Percentiles rank a stretch among this genome's conserved stretches.
These are phyloP conservation scores for Apostichopus californicus DNA, from an alignment of 35 echinoderm and acorn worm species.

Conservation along the genomic window DNA sequence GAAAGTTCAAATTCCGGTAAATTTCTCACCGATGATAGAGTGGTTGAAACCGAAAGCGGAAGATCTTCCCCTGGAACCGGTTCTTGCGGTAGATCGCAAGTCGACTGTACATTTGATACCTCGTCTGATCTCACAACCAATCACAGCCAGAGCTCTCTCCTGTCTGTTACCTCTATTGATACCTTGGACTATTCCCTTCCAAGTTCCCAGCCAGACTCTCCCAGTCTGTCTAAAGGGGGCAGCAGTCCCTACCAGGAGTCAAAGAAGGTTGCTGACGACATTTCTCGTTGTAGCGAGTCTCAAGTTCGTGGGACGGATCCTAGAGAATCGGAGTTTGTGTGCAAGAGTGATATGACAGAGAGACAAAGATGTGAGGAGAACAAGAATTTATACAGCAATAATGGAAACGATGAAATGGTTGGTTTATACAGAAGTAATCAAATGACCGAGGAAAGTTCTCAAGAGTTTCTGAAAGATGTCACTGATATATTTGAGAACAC, in stretches of 20 bases:
- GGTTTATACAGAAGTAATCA: neutral
- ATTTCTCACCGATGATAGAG: neutral
- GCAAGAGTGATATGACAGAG: too few relatives aligned
- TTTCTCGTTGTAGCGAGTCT: neutral
- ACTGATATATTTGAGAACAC: neutral
- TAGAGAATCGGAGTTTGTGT: too few relatives aligned
- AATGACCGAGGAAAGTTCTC: neutral
- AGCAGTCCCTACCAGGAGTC: neutral
- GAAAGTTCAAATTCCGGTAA: neutral
- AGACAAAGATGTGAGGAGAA: neutral
- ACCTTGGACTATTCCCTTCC: conserved; percentile 17
- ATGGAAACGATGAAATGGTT: neutral
- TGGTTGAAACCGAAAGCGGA: neutral
- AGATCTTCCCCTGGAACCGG: neutral
- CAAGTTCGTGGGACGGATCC: too few relatives aligned
- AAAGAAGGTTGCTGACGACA: neutral
- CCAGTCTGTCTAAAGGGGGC: neutral
- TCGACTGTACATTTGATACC: neutral
- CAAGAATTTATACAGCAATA: neutral
- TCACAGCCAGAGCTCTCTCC: conserved; percentile 26
- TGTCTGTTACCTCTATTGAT: conserved; percentile 14
- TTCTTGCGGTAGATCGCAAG: neutral
- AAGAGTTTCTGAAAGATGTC: neutral
- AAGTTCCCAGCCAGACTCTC: neutral
- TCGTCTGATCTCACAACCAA: neutral